Evolutionary conservation across 2,797 vertebrate genomes (phyloP).

Genomic region (Epinephelus awoara): DNA sequence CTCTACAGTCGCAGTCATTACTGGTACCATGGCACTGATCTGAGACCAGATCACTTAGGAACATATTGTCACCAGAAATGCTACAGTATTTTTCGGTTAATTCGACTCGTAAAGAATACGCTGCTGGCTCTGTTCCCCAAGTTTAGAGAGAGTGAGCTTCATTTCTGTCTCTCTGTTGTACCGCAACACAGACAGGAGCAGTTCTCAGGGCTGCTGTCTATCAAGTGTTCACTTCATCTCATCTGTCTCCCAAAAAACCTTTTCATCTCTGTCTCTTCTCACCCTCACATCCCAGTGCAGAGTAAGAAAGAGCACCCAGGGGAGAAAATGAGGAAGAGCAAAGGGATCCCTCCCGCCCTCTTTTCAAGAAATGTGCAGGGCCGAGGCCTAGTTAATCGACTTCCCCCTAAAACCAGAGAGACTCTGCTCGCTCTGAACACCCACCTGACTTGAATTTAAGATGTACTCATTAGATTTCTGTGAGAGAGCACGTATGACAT

Average conservation of each 20-base stretch:
- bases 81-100: conserved; percentile 32
- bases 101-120: conserved; percentile 32
- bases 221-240: conserved; percentile 56
- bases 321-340: conserved; percentile 30
- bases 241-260: conserved; percentile 45
- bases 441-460: conserved; percentile 50
- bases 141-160: conserved; percentile 26
- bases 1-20: neutral
- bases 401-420: conserved; percentile 32
- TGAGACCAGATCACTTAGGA: conserved; percentile 9
- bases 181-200: conserved; percentile 11
- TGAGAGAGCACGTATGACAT: conserved; percentile 4
- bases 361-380: conserved; percentile 47
- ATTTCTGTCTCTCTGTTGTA: conserved; percentile 40
- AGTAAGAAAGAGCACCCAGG: conserved; percentile 40
- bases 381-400: conserved; percentile 46
- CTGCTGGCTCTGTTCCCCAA: conserved; percentile 44
- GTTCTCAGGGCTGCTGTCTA: conserved; percentile 64
- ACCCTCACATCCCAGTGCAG: conserved; percentile 45
- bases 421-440: conserved; percentile 22
- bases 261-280: conserved; percentile 54
- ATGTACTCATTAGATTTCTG: conserved; percentile 21
- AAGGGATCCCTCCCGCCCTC: conserved; percentile 34
- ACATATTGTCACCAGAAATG: conserved; percentile 10
- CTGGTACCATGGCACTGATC: conserved; percentile 11